These are phyloP conservation scores for Mandrillus leucophaeus DNA, from an alignment of 2,113 vertebrate species.

Conservation along the genomic window DNA sequence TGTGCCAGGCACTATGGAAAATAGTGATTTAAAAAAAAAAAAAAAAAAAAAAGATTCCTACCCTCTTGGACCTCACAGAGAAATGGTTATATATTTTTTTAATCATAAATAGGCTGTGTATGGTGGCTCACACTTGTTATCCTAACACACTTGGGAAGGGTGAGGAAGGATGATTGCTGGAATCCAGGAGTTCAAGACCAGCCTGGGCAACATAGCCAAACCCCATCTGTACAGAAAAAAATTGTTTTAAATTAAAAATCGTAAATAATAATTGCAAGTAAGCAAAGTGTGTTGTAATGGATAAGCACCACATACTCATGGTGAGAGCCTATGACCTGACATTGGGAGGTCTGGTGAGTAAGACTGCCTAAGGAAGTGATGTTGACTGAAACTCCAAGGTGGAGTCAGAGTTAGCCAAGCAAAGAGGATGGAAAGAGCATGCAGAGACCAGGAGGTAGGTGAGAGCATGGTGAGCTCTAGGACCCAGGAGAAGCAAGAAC, in stretches of 20 bases:
- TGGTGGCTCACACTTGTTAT: too few relatives aligned
- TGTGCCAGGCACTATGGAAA: not conserved
- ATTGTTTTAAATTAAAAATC: not conserved
- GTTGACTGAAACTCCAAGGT: not conserved
- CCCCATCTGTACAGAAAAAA: not conserved
- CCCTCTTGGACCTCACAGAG: not conserved
- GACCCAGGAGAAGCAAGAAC: not conserved
- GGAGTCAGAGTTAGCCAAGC: not conserved
- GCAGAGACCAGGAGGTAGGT: not conserved
- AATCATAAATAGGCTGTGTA: not conserved
- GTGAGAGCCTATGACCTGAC: not conserved
- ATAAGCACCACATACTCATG: not conserved
- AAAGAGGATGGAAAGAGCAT: not conserved
- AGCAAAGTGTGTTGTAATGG: not conserved
- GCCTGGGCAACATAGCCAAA: too few relatives aligned
- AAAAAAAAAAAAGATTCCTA: not conserved
- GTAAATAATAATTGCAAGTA: not conserved
- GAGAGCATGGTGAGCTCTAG: not conserved
- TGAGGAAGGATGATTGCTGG: too few relatives aligned
- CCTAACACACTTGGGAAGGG: too few relatives aligned
- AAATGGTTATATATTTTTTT: not conserved
- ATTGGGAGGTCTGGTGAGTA: not conserved
- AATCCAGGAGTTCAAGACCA: too few relatives aligned
- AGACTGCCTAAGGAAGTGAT: not conserved
- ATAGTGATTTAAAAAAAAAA: not conserved